These are phyloP conservation scores for Bos javanicus DNA, from an alignment of 2,113 vertebrate genomes.

Conservation along the genomic window DNA sequence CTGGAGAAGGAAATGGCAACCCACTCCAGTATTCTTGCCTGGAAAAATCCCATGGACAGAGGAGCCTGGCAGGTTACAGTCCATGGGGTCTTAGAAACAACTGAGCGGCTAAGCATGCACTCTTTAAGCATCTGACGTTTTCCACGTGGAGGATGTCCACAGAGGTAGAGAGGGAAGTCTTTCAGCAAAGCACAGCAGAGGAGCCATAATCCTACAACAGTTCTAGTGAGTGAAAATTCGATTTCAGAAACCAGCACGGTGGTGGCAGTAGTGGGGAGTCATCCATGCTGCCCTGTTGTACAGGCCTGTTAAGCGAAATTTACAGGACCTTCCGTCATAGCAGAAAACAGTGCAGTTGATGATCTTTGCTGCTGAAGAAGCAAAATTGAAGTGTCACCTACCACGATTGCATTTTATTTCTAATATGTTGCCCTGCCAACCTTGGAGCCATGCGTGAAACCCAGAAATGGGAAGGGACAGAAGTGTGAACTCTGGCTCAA, in stretches of 20 bases:
- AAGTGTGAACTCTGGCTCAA: constrained; percentile 75
- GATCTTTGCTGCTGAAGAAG: constrained; percentile 82
- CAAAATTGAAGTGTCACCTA: constrained; percentile 86
- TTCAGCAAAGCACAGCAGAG: constrained; percentile 60
- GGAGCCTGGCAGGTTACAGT: background rate
- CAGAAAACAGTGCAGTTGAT: constrained; percentile 80
- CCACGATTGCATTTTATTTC: constrained; percentile 86
- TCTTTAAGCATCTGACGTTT: constrained; percentile 55
- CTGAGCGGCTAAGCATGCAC: background rate
- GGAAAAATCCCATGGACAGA: background rate
- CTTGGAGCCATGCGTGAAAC: constrained; percentile 75
- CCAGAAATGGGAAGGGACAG: constrained; percentile 78
- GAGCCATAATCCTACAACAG: constrained; percentile 77
- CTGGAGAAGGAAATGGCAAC: background rate
- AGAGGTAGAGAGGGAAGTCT: constrained; percentile 59
- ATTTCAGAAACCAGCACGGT: constrained; percentile 79
- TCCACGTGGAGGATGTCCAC: constrained; percentile 46
- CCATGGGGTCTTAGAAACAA: background rate
- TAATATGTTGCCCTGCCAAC: constrained; percentile 83
- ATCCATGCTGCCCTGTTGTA: constrained; percentile 77
- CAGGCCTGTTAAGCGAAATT: constrained; percentile 84
- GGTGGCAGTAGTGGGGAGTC: constrained; percentile 72
- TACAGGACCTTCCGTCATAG: constrained; percentile 84
- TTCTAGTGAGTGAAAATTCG: constrained; percentile 86
- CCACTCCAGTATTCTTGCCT: background rate